Conservation (phyloP, 2,797 vertebrate species). For the Phrynocephalus guinanensis region DNA sequence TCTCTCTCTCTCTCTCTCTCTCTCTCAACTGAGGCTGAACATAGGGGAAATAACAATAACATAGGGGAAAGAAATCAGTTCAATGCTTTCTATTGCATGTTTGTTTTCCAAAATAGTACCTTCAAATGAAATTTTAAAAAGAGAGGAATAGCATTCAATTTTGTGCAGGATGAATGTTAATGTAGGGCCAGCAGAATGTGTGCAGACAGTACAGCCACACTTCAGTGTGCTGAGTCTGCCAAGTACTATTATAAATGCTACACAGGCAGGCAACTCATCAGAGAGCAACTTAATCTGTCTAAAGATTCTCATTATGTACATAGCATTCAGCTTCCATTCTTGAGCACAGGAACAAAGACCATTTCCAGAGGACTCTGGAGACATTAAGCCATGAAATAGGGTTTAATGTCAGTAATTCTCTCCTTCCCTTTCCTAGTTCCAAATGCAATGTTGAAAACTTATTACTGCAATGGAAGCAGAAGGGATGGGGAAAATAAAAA, state of each 20-base stretch:
- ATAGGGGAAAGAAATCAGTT: background rate
- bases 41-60: constrained; percentile 16
- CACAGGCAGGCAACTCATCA: constrained; percentile 54
- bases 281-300: constrained; percentile 64
- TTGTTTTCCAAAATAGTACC: constrained; percentile 54
- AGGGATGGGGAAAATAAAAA: constrained; percentile 13
- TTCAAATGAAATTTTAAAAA: constrained; percentile 64
- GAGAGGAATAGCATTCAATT: constrained; percentile 25
- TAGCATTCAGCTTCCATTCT: constrained; percentile 60
- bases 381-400: constrained; percentile 62
- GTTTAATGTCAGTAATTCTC: constrained; percentile 63
- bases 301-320: constrained; percentile 63
- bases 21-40: background rate
- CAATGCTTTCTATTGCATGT: constrained; percentile 38
- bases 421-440: constrained; percentile 25
- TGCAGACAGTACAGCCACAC: constrained; percentile 48
- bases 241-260: constrained; percentile 49
- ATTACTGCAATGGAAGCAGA: constrained; percentile 37
- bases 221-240: constrained; percentile 54
- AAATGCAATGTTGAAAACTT: constrained; percentile 52
- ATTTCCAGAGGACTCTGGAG: constrained; percentile 63
- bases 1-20: background rate
- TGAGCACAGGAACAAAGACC: constrained; percentile 42
- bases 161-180: constrained; percentile 68
- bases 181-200: constrained; percentile 50